Evolutionary conservation across 2,797 vertebrate genomes (phyloP).

Genomic region (Austrolebias charrua): DNA sequence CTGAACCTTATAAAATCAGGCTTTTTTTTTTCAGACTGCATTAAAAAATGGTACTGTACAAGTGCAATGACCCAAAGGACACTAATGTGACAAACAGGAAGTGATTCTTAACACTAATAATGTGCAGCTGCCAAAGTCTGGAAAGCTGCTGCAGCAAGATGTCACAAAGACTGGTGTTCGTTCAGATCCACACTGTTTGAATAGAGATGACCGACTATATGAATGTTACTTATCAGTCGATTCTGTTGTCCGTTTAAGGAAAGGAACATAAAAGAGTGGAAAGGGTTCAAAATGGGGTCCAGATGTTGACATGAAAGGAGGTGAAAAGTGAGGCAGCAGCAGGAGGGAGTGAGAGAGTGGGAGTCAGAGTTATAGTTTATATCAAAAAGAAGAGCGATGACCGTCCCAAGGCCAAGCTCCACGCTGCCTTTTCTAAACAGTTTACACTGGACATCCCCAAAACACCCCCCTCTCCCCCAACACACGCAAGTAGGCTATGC

Average conservation of each 20-base stretch:
- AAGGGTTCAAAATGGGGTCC: neutral
- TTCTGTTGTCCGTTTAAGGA: neutral
- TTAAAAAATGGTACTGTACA: neutral
- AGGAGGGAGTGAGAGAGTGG: slow-evolving; percentile 42
- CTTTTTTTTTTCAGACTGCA: neutral
- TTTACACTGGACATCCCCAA: slow-evolving; percentile 51
- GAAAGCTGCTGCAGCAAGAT: slow-evolving; percentile 24
- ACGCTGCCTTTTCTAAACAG: slow-evolving; percentile 58
- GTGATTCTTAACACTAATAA: slow-evolving; percentile 18
- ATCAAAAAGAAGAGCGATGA: slow-evolving; percentile 42
- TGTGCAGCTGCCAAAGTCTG: slow-evolving; percentile 14
- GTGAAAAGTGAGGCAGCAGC: slow-evolving; percentile 10
- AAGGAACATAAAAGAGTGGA: neutral
- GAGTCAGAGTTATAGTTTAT: slow-evolving; percentile 47
- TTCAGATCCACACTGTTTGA: slow-evolving; percentile 42
- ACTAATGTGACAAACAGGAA: slow-evolving; percentile 43
- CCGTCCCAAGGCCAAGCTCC: slow-evolving; percentile 42
- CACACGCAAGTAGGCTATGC: neutral
- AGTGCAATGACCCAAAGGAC: slow-evolving; percentile 5
- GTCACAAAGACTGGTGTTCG: slow-evolving; percentile 35
- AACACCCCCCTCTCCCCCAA: slow-evolving; percentile 13
- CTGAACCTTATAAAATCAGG: slow-evolving; percentile 2
- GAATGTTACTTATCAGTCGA: neutral
- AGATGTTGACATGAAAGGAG: slow-evolving; percentile 19
- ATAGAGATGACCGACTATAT: slow-evolving; percentile 11